Evolutionary conservation across 2,888 invertebrate genomes (phyloP), one percentile per base, ranked within the genome.

Genomic region (Heliconius sara): DNA sequence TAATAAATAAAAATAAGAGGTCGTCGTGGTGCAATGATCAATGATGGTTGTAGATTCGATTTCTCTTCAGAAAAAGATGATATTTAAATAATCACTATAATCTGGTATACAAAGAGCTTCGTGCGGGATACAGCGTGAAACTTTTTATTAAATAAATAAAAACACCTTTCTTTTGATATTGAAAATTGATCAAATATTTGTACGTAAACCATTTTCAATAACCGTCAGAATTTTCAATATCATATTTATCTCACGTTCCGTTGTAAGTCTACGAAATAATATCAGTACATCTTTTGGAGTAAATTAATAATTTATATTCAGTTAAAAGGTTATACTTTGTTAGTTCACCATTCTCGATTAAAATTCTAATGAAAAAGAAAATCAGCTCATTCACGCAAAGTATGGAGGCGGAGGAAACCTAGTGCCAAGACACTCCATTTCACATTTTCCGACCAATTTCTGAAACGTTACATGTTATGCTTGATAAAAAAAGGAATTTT

Each of bases 171-270:
- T 19, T 47, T 70, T 70, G 0, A 70, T 70, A 19, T 70, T 19
- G 70, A 70, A 70, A 68, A 68, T 39, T 70, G 30, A 39, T 25
- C 25, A 70, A 70, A 70, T 70, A 47, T 70, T 70, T 70, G 70
- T 47, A 25, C 47, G 43, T 25, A 70, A 47, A 27, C 43, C 70
- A 25, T 70, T 47, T 43, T 70, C 43, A 70, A 47, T 70, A 47
- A 70, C 16, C 70, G 7, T 70, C 25, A 70, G 25, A 43, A 43
- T 47, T 70, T 70, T 43, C 43, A 47, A 47, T 34, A 47, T 47
- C 7, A 25, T 47, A 70, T 70, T 47, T 47, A 47, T 70, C 70
- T 47, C 70, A 70, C 43, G 70, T 70, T 70, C 9, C 70, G 43
- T 19, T 47, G 70, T 70, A 25, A 70, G 47, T 70, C 16, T 25